Evolutionary conservation across 2,797 vertebrate species (phyloP).

Genomic region (Anolis apletophallus): DNA sequence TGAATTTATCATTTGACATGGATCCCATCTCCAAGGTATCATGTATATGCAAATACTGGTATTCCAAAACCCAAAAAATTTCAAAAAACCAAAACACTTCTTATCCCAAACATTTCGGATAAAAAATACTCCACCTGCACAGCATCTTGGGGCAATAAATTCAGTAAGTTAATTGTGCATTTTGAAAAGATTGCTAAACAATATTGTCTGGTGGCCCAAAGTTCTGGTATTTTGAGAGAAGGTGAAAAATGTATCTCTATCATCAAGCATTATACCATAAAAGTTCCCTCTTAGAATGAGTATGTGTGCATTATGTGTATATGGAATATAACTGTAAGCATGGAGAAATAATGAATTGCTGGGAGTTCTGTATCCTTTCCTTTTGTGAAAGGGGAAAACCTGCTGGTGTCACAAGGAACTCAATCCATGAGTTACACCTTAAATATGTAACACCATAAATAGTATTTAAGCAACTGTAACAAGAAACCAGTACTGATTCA

Average conservation of each 20-base stretch:
- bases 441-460: background rate
- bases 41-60: no score
- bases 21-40: no score
- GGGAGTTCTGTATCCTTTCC: background rate
- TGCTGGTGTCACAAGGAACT: background rate
- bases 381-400: background rate
- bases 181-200: background rate
- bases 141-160: background rate
- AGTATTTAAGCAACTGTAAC: background rate
- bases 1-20: no score
- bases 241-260: background rate
- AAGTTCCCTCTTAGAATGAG: background rate
- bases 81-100: no score
- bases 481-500: background rate
- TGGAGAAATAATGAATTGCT: background rate
- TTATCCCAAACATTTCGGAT: no score
- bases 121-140: no score
- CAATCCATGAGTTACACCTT: background rate
- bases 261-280: background rate
- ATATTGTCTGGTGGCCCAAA: background rate
- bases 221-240: background rate
- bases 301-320: background rate
- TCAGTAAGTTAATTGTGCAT: background rate
- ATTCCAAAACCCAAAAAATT: no score
- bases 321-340: background rate